Evolutionary conservation across 2,797 vertebrate genomes (phyloP), one percentile per base, ranked within the genome.

Genomic region (Lagocephalus sceleratus): DNA sequence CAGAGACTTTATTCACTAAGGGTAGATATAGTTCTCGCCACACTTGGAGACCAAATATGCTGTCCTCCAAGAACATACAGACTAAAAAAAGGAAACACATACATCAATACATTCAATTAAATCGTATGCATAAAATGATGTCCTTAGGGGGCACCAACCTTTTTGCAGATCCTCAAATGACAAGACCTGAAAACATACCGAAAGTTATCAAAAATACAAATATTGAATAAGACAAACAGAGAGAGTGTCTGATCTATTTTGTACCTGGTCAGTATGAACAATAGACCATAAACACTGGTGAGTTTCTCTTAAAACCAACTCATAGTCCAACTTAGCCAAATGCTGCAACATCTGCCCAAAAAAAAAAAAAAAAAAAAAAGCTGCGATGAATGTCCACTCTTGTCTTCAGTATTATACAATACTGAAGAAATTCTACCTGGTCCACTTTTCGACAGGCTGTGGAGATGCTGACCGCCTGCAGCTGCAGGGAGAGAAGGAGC

Each of bases 51-150:
- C 92, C 93, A 58, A 85, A 51, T 3, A 45, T 29, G 63, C 91
- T 95, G 76, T 93, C 91, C 68, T 95, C 94, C 57, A 96, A 26
- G 64, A 92, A 92, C 90, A 94, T 91, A 61, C 91, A 93, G 20
- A 88, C 94, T 96, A n/a, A 45, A 44, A n/a, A 76, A 54, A 63
- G 2, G 6, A 8, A 29, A 17, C 9, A 29, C 26, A 22, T 7
- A 0, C 12, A 35, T 8, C 25, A 52, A 14, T 26, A 4, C 25
- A 52, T 14, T 32, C 20, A n/a, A n/a, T 19, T 9, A 3, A n/a
- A 57, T 21, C 26, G 2, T 40, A 0, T 25, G 3, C 2, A 22
- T 45, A 21, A 45, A 47, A 47, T 47, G 22, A 20, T 25, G 43
- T 12, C 26, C 8, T 9, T 48, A 19, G 60, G 32, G 4, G 42